Percentiles rank a stretch among this genome's conserved stretches.
phyloP scores from a whole-genome alignment of 2,888 invertebrate species.

The Acholoe squamosa region DNA sequence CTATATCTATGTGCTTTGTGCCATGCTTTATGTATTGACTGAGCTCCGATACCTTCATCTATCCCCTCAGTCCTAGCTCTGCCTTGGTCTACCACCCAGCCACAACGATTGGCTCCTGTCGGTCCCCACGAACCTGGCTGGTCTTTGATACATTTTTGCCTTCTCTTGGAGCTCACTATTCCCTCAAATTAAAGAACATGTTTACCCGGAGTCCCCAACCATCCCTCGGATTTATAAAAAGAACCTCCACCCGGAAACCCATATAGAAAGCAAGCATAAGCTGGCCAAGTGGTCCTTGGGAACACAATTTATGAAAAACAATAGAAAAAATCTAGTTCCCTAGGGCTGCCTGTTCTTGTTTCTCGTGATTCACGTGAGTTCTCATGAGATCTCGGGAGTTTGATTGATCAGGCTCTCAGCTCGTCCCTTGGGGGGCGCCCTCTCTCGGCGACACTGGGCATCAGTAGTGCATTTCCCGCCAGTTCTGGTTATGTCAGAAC shows the following conservation, averaged over 20 bases:
- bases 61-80: too few relatives aligned
- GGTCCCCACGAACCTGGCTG: background rate
- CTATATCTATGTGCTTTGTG: too few relatives aligned
- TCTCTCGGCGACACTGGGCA: background rate
- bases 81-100: too few relatives aligned
- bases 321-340: background rate
- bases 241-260: background rate
- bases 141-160: background rate
- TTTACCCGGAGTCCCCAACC: background rate
- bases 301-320: background rate
- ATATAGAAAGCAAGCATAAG: background rate
- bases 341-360: background rate
- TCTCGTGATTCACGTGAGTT: background rate
- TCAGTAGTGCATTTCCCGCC: background rate
- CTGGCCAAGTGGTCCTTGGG: background rate
- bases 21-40: too few relatives aligned
- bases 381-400: constrained; percentile 25
- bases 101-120: background rate
- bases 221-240: background rate
- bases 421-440: background rate
- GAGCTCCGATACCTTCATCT: too few relatives aligned
- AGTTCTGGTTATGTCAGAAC: too few relatives aligned
- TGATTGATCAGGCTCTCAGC: constrained; percentile 5
- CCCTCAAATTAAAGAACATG: background rate
- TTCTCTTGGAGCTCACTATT: background rate